Base-by-base conservation (phyloP, 92 coral and sea anemone species). In the Palythoa grandis region DNA sequence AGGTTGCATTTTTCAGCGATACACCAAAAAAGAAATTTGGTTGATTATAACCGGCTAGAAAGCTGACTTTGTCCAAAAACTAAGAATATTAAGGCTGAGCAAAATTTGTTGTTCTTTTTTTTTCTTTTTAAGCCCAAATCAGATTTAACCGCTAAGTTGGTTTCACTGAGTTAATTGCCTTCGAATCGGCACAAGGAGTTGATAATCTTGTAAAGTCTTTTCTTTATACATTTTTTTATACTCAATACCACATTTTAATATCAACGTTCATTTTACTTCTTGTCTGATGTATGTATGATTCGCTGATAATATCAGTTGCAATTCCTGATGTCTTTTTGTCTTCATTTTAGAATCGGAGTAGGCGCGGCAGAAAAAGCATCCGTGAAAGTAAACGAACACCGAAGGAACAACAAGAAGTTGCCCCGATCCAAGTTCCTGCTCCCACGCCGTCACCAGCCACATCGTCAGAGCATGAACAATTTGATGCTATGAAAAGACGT, bases 281-380 rank as follows among this genome's bases (percentile, higher is more conserved):
- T 58, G 66, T 58, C 66, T 19, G 4, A 57, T 57, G 4, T 8
- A 58, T 58, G 66, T 58, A 58, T 58, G 66, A 58, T 66, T 66
- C 71, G 11, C 29, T 66, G 29, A 17, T 66, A 66, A 22, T 66
- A 4, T 66, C 63, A 57, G 63, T 57, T 13, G 23, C 71, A 66
- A 22, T 66, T 66, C 25, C 71, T 17, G 71, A 66, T 66, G 11
- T 66, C n/a, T 13, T 66, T 66, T 66, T 66, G 71, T 22, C 29
- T 66, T 66, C 29, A 66, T 66, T 66, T 66, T 66, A 66, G 71
- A 66, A 66, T 6, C 38, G 71, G 71, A 66, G 29, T 66, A 66
- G 9, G 71, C 38, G 25, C 0, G 71, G 20, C 66, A 58, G 66
- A 58, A 66, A 22, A 66, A 66, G 71, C 71, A 66, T 17, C 38